Evolutionary conservation across 2,113 vertebrate species (phyloP).

Genomic region (Donacobius atricapilla): DNA sequence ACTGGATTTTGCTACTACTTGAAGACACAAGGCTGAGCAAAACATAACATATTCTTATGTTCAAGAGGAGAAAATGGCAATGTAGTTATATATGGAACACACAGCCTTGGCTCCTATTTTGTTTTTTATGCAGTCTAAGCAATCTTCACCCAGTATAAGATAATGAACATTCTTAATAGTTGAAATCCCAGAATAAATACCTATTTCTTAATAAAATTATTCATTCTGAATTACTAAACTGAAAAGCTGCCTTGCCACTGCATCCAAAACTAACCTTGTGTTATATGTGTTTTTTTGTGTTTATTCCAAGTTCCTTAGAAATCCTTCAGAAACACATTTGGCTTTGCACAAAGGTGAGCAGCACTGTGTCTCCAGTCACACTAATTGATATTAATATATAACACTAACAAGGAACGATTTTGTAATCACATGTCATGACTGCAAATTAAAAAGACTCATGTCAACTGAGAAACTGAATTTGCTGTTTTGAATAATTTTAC

Average conservation of each 20-base stretch:
- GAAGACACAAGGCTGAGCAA: neutral
- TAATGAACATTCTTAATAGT: neutral
- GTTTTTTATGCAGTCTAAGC: neutral
- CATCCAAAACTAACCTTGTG: neutral
- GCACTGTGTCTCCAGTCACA: neutral
- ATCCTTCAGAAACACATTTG: neutral
- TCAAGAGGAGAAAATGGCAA: neutral
- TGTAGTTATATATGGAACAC: neutral
- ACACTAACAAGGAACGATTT: neutral
- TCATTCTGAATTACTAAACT: neutral
- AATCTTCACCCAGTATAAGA: neutral
- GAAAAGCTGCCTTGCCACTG: neutral
- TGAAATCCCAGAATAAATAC: neutral
- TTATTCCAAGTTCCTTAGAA: neutral
- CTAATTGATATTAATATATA: neutral
- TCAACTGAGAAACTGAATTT: neutral
- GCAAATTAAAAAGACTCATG: neutral
- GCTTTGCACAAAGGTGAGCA: neutral
- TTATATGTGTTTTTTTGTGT: neutral
- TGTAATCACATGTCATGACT: neutral
- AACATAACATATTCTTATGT: neutral
- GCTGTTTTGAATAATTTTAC: neutral
- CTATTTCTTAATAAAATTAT: neutral
- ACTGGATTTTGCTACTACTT: neutral
- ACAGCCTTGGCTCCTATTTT: neutral